These are phyloP conservation scores for Siphamia tubifer DNA, from an alignment of 2,113 vertebrate species.

Conservation along the genomic window DNA sequence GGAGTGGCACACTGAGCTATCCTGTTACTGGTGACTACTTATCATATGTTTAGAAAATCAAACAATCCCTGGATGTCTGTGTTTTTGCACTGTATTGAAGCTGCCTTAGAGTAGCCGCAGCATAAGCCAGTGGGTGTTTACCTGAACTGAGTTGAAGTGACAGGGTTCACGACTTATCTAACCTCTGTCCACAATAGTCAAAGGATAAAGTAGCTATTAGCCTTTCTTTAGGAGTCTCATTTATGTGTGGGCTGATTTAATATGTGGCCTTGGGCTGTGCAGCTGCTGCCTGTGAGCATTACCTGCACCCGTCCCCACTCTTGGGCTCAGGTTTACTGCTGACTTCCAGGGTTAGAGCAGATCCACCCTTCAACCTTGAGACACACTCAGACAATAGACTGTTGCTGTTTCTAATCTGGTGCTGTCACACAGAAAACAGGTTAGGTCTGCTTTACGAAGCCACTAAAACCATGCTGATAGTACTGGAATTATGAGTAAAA, in stretches of 20 bases:
- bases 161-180: constrained; percentile 43
- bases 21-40: constrained; percentile 2
- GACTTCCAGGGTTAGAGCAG: constrained; percentile 39
- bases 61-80: not conserved
- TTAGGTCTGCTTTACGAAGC: not conserved
- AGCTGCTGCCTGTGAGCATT: constrained; percentile 61
- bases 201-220: constrained; percentile 51
- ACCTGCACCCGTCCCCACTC: constrained; percentile 23
- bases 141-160: constrained; percentile 46
- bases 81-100: constrained; percentile 2
- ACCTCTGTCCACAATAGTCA: constrained; percentile 28
- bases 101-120: not conserved
- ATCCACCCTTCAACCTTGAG: constrained; percentile 41
- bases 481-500: constrained; percentile 19
- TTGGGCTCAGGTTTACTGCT: constrained; percentile 41
- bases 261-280: constrained; percentile 63
- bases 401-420: constrained; percentile 28
- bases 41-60: not conserved
- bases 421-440: constrained; percentile 9
- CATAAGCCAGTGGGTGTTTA: not conserved
- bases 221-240: constrained; percentile 40
- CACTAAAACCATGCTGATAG: not conserved
- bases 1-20: not conserved
- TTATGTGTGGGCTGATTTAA: constrained; percentile 45
- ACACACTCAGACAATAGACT: constrained; percentile 40